These are phyloP conservation scores for Meteorus cinctellus DNA, from an alignment of 2,888 invertebrate genomes.

Conservation along the genomic window DNA sequence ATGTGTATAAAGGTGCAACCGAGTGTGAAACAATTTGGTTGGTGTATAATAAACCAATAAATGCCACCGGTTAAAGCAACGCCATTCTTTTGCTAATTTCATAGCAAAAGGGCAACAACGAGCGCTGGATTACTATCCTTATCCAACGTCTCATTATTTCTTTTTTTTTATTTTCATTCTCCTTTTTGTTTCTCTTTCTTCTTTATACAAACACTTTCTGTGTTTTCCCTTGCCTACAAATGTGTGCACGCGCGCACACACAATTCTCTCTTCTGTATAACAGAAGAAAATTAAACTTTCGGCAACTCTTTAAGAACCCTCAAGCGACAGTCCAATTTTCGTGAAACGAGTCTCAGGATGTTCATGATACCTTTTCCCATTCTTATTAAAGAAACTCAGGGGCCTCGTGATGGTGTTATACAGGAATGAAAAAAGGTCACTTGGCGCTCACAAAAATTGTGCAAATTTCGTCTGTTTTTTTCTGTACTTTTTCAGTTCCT, in stretches of 20 bases:
- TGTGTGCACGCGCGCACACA: neutral
- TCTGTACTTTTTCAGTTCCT: neutral
- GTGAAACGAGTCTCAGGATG: constrained; percentile 60
- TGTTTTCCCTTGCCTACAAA: neutral
- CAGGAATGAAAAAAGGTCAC: constrained; percentile 31
- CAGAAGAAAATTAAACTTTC: constrained; percentile 63
- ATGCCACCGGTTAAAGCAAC: constrained; percentile 47
- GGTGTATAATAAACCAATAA: constrained; percentile 55
- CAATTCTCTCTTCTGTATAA: constrained; percentile 32
- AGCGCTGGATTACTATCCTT: constrained; percentile 33
- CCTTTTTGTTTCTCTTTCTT: neutral
- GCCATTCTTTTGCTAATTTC: constrained; percentile 33
- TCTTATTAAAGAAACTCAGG: constrained; percentile 53
- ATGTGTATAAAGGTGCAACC: constrained; percentile 37
- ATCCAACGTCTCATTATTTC: constrained; percentile 16
- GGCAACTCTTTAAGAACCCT: constrained; percentile 61
- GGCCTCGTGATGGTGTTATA: constrained; percentile 24
- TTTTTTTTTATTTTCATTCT: neutral
- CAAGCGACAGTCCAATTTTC: constrained; percentile 65
- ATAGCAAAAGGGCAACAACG: constrained; percentile 48
- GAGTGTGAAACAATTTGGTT: constrained; percentile 49
- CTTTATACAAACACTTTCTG: constrained; percentile 6
- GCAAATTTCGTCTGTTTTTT: constrained; percentile 29
- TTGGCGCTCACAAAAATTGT: constrained; percentile 42
- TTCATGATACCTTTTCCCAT: constrained; percentile 52